These are phyloP conservation scores for Hapalemur alaotrensis DNA, from an alignment of 2,797 vertebrate genomes.

Conservation along the genomic window DNA sequence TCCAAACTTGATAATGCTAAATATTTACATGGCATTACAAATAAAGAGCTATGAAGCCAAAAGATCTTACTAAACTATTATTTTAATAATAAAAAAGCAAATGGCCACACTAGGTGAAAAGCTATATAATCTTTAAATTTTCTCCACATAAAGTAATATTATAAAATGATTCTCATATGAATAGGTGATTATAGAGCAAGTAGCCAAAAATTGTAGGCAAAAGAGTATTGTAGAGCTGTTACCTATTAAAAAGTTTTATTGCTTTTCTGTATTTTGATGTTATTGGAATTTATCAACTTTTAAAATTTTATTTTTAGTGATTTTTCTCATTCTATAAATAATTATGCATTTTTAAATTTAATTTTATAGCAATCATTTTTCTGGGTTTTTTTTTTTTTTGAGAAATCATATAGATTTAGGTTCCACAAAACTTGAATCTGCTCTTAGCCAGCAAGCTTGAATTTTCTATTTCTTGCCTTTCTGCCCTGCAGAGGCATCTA, in stretches of 20 bases:
- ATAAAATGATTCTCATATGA: background rate
- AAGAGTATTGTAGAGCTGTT: background rate
- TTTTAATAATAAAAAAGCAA: background rate
- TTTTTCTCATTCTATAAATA: constrained; percentile 23
- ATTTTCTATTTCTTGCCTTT: background rate
- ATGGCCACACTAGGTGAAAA: background rate
- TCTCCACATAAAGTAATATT: background rate
- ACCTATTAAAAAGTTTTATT: background rate
- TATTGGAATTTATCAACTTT: background rate
- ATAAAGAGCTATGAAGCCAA: background rate
- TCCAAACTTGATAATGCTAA: background rate
- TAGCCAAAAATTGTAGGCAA: background rate
- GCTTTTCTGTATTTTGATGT: background rate
- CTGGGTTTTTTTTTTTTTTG: background rate
- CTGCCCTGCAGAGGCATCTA: background rate
- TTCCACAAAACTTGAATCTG: background rate
- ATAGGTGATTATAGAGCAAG: background rate
- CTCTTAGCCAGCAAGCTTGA: background rate
- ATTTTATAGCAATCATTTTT: background rate
- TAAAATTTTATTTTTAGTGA: background rate
- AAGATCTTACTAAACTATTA: constrained; percentile 19
- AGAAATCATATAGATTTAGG: background rate
- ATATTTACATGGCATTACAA: background rate
- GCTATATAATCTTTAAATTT: background rate
- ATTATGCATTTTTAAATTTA: background rate